phyloP scores from a whole-genome alignment of 1,140 invertebrate species.

The Nasonia longicornis region DNA sequence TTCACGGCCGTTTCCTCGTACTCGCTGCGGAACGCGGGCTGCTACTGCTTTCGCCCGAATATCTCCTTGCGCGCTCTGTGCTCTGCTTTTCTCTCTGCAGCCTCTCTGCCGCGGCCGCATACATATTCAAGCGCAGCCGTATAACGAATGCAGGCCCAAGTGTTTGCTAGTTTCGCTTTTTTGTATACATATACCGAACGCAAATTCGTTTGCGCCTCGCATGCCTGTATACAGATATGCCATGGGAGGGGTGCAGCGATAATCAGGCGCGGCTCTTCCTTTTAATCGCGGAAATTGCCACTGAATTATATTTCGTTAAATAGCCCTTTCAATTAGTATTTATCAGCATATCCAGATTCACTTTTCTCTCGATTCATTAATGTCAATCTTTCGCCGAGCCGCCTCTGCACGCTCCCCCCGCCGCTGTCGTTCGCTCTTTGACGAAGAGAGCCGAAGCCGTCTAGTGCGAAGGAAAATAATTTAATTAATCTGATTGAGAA shows the following conservation, averaged over 20 bases:
- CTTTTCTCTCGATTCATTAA: slow-evolving; percentile 43
- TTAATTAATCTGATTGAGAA: slow-evolving; percentile 68
- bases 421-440: slow-evolving; percentile 8
- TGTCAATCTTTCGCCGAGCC: slow-evolving; percentile 25
- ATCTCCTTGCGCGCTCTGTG: slow-evolving; percentile 39
- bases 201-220: neutral
- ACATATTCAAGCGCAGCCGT: slow-evolving; percentile 48
- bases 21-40: neutral
- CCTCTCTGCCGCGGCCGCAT: slow-evolving; percentile 20
- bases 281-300: slow-evolving; percentile 9
- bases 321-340: slow-evolving; percentile 42
- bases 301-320: slow-evolving; percentile 30
- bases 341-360: slow-evolving; percentile 48
- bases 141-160: slow-evolving; percentile 1
- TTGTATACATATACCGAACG: neutral
- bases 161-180: neutral
- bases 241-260: neutral
- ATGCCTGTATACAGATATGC: too few species aligned
- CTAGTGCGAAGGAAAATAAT: slow-evolving; percentile 57
- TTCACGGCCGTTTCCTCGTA: slow-evolving; percentile 20
- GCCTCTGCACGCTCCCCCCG: too few species aligned
- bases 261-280: neutral
- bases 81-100: slow-evolving; percentile 33
- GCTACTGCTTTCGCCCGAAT: neutral
- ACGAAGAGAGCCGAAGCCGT: slow-evolving; percentile 14